Evolutionary conservation across 2,797 vertebrate genomes (phyloP), one percentile per base, ranked within the genome.

Genomic region (Aotus griseimembra): DNA sequence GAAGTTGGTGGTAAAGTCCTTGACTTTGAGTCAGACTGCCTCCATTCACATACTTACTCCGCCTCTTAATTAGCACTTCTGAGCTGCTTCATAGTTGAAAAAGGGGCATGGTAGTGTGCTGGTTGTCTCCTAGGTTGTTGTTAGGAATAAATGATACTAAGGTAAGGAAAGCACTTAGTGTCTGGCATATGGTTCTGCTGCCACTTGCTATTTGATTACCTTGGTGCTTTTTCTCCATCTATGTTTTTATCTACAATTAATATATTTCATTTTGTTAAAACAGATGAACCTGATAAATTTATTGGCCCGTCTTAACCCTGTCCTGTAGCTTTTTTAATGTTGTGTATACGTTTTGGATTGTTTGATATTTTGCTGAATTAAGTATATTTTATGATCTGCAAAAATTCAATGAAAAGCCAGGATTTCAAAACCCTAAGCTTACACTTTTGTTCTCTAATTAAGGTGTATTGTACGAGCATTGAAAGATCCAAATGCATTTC

Each of bases 401-500:
- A 73, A 93, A 55, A 48, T 4, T 58, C 44, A 81, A 33, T 30
- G 44, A 90, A 88, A 93, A 55, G 39, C 9, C 30, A 88, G 61
- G 39, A 88, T 95, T 94, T 97, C 30, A 92, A 88, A 55, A 95
- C 30, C 73, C 41, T 94, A 36, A 95, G 36, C n/a, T 82, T 93
- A 39, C 30, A 87, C 50, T 97, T 97, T 96, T 97, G 41, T 90
- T 98, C 98, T 97, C 90, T 93, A 87, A 48, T 80, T 94, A 98
- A 99, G 99, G 98, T 99, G 99, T 97, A 99, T 99, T 67, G 99
- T 99, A 61, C 99, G 99, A 97, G 99, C 99, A 67, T 93, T 99
- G 97, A 99, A 99, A 98, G 99, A 99, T 98, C 99, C 99, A 96
- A 99, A 99, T 98, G 99, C 99, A 84, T 99, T 99, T 98, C 99